phyloP scores from a whole-genome alignment of 2,888 invertebrate genomes.

The Sycophila texana region DNA sequence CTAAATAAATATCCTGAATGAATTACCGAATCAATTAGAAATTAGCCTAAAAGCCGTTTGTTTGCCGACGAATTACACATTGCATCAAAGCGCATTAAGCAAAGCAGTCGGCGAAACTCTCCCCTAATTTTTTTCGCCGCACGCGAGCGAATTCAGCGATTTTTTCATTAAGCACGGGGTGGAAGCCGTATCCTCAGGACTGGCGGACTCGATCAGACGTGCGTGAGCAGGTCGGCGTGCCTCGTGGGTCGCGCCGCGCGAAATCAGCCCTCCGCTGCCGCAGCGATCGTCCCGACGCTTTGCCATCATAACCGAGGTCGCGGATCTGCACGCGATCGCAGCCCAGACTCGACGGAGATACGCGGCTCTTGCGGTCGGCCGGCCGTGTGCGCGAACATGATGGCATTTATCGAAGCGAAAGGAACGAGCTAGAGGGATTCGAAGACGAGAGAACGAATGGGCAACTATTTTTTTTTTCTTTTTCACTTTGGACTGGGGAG shows the following conservation, averaged over 20 bases:
- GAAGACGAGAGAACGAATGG: neutral
- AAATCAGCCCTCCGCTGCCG: constrained; percentile 8
- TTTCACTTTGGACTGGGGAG: too few species aligned
- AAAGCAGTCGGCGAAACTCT: neutral
- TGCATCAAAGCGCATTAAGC: neutral
- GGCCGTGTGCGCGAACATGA: constrained; percentile 30
- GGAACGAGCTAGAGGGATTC: constrained; percentile 32
- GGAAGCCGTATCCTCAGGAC: too few species aligned
- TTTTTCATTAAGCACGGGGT: neutral
- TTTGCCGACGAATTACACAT: too few species aligned
- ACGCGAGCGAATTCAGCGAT: neutral
- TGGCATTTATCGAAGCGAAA: constrained; percentile 43
- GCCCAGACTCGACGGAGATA: neutral
- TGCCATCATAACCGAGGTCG: neutral
- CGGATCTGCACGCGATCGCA: constrained; percentile 47
- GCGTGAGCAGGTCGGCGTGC: constrained; percentile 20
- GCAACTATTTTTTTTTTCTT: too few species aligned
- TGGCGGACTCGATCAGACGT: neutral
- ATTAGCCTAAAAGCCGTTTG: too few species aligned
- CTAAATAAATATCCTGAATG: too few species aligned
- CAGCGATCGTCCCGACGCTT: neutral
- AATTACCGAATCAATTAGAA: too few species aligned
- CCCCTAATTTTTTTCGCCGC: neutral
- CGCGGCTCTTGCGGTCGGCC: neutral
- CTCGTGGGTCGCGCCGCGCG: constrained; percentile 20